Conservation (phyloP, 2,888 invertebrate species). For the Ormyrus nitidulus region DNA sequence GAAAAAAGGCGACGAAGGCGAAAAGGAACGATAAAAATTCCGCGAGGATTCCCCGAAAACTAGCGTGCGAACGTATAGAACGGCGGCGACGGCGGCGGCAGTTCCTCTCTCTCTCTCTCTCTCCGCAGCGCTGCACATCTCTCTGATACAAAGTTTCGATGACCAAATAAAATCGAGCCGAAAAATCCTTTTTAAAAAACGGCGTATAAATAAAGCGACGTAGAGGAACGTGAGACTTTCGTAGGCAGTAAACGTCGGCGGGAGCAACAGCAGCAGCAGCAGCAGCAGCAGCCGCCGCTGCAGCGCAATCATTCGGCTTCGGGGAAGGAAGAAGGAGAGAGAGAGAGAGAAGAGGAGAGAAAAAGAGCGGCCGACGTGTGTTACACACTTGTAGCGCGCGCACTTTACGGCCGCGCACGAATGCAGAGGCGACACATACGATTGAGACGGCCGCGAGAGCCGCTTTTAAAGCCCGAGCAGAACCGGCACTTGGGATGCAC, state of each 20-base stretch:
- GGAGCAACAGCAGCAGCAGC: background rate
- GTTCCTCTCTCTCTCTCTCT: background rate
- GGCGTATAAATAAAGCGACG: constrained; percentile 16
- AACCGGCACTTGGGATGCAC: constrained; percentile 9
- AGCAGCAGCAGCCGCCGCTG: background rate
- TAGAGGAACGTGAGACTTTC: constrained; percentile 20
- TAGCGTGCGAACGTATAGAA: constrained; percentile 38
- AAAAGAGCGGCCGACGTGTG: background rate
- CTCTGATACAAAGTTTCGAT: constrained; percentile 50
- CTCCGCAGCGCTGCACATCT: constrained; percentile 10
- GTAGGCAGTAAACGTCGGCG: constrained; percentile 45
- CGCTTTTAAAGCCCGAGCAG: constrained; percentile 1
- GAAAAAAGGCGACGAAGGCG: background rate
- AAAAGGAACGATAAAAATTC: constrained; percentile 27
- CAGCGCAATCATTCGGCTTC: constrained; percentile 40
- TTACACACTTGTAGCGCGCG: background rate
- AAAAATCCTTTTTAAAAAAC: constrained; percentile 29
- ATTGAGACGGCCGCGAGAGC: constrained; percentile 17
- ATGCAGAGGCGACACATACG: constrained; percentile 7
- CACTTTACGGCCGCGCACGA: background rate
- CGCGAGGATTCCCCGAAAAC: constrained; percentile 49
- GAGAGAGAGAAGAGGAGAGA: background rate
- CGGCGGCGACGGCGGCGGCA: background rate
- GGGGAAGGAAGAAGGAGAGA: constrained; percentile 28
- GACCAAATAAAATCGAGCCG: constrained; percentile 50